Percentiles rank a stretch among this genome's conserved stretches.
Conservation (phyloP, 1,140 invertebrate genomes). For the Stegodyphus dumicola region DNA sequence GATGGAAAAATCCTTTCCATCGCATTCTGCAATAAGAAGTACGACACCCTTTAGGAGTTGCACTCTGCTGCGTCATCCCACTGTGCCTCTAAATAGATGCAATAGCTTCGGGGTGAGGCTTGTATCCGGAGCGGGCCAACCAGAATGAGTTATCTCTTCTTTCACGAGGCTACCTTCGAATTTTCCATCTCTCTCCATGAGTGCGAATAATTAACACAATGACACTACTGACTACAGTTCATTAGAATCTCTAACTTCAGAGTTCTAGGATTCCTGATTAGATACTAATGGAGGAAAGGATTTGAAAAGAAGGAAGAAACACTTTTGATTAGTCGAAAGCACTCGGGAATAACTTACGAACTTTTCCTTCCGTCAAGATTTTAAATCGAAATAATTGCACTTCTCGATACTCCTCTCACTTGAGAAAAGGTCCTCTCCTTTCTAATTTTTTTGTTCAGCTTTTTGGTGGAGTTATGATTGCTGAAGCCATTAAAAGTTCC, state of each 20-base stretch:
- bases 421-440: no score
- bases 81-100: neutral
- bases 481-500: conserved; percentile 12
- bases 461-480: no score
- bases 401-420: conserved; percentile 11
- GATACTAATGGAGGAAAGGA: no score
- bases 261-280: no score
- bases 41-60: no score
- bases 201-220: conserved; percentile 23
- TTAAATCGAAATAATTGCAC: conserved; percentile 33
- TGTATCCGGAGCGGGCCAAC: neutral
- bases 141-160: neutral
- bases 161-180: neutral
- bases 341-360: conserved; percentile 25
- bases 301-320: neutral
- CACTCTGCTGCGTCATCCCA: neutral
- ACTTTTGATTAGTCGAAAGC: conserved; percentile 36
- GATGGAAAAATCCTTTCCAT: neutral
- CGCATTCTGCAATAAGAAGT: no score
- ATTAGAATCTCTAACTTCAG: no score
- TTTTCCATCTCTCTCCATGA: neutral
- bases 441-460: no score
- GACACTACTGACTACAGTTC: no score
- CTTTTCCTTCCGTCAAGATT: conserved; percentile 9
- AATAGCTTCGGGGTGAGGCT: neutral